Evolutionary conservation across 1,140 invertebrate genomes (phyloP).

Genomic region (Ceratosolen solmsi): DNA sequence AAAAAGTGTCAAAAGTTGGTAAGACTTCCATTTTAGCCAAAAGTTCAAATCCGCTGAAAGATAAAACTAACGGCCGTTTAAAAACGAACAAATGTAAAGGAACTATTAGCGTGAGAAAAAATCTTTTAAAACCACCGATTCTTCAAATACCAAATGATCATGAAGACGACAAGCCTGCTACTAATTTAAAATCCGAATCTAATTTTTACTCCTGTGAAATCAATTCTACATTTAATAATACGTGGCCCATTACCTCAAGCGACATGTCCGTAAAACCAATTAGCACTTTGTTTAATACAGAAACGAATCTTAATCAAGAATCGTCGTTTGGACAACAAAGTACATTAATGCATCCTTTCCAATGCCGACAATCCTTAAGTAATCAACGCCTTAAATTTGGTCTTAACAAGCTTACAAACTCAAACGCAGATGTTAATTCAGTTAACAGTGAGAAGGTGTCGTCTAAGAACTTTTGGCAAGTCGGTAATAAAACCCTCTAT

Average conservation of each 20-base stretch:
- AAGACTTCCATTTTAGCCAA: background rate
- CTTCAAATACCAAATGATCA: constrained; percentile 44
- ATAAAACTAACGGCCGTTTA: constrained; percentile 15
- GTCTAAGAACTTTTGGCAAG: constrained; percentile 43
- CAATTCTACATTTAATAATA: constrained; percentile 20
- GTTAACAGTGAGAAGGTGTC: background rate
- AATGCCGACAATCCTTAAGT: constrained; percentile 40
- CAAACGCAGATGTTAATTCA: constrained; percentile 9
- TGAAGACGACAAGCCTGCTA: constrained; percentile 10
- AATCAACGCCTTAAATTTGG: constrained; percentile 48
- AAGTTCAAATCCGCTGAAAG: constrained; percentile 6
- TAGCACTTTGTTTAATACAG: constrained; percentile 25
- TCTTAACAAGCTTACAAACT: constrained; percentile 6
- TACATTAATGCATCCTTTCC: constrained; percentile 41
- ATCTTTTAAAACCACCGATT: constrained; percentile 43
- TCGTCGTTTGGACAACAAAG: constrained; percentile 40
- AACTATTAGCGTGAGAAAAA: constrained; percentile 10
- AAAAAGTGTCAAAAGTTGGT: constrained; percentile 2
- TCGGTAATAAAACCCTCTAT: constrained; percentile 32
- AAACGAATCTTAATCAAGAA: constrained; percentile 20
- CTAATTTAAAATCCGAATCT: constrained; percentile 1
- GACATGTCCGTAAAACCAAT: constrained; percentile 11
- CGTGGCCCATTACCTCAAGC: constrained; percentile 30
- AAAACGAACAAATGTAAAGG: constrained; percentile 33
- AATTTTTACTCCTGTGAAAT: constrained; percentile 14